Base-by-base conservation (phyloP, 2,888 invertebrate species). In the Caenorhabditis sp. region DNA sequence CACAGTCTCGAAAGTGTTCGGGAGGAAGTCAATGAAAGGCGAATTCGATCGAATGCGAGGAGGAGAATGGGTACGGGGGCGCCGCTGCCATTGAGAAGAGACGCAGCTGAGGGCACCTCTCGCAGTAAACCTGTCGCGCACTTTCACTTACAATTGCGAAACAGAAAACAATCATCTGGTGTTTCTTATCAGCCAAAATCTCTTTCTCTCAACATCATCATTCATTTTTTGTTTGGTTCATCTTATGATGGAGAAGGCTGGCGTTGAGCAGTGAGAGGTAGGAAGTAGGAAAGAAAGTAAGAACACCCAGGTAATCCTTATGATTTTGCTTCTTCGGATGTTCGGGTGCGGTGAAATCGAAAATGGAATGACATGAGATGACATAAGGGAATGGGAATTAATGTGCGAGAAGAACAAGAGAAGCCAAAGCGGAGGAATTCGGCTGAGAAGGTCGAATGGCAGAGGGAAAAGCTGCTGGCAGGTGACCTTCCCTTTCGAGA, bases 121-220 rank as follows among this genome's bases (percentile, higher is more conserved):
- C 59, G 68, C 59, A 68, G 68, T 68, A 68, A 59, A 59, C 68
- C 59, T 59, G 68, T 68, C 58, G 58, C 58, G 39, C 68, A 68
- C 68, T 68, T 68, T 68, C 68, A 68, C 68, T 68, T 58, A 24
- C 58, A 46, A 55, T 55, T 55, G 65, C 45, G 65, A 65, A 63
- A 50, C 50, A 45, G 53, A 65, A 63, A 63, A 63, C 52, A 65
- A 65, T 48, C 55, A 55, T 53, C 45, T 53, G 55, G 46, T 50
- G 30, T 55, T 22, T 46, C 55, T 65, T 65, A 65, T 65, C 65
- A 65, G 22, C 46, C 37, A 26, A n/a, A n/a, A 27, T 13, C 9
- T 22, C 37, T 56, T 48, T 46, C 20, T 46, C 22, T 7, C 35
- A 2, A 7, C 35, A 2, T 35, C 35, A 13, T 35, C 30, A 17